Evolutionary conservation across 2,113 vertebrate species (phyloP).

Genomic region (Lepus europaeus): DNA sequence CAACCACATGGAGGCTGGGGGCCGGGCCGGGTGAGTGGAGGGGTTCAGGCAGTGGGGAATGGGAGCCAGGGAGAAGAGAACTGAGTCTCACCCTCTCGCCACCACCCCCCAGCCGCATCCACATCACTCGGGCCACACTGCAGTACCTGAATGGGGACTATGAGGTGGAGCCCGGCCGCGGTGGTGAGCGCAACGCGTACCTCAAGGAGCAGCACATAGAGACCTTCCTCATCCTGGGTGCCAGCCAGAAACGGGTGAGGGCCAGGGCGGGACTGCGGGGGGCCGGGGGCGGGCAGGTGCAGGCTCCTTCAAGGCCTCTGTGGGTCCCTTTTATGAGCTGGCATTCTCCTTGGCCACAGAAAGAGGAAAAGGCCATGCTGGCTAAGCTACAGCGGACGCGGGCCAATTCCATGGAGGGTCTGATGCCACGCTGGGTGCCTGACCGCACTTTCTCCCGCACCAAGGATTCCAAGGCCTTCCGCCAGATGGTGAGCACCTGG

Average conservation of each 20-base stretch:
- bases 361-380: constrained; percentile 98
- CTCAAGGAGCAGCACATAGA: constrained; percentile 98
- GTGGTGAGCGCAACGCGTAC: constrained; percentile 96
- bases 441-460: constrained; percentile 95
- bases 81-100: background rate
- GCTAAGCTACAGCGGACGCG: constrained; percentile 95
- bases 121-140: constrained; percentile 96
- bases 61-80: background rate
- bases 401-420: constrained; percentile 94
- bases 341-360: constrained; percentile 84
- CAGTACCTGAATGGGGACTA: constrained; percentile 98
- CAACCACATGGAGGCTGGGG: constrained; percentile 98
- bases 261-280: background rate
- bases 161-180: constrained; percentile 96
- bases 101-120: constrained; percentile 91
- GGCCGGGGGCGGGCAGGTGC: background rate
- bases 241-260: constrained; percentile 96
- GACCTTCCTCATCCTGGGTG: constrained; percentile 97
- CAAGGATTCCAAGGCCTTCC: constrained; percentile 98
- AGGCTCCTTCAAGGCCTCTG: background rate
- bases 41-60: background rate
- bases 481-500: constrained; percentile 95
- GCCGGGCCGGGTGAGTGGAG: constrained; percentile 94
- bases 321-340: constrained; percentile 57
- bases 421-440: constrained; percentile 96